Conservation (phyloP, 2,888 invertebrate species). For the Leptothorax acervorum region DNA sequence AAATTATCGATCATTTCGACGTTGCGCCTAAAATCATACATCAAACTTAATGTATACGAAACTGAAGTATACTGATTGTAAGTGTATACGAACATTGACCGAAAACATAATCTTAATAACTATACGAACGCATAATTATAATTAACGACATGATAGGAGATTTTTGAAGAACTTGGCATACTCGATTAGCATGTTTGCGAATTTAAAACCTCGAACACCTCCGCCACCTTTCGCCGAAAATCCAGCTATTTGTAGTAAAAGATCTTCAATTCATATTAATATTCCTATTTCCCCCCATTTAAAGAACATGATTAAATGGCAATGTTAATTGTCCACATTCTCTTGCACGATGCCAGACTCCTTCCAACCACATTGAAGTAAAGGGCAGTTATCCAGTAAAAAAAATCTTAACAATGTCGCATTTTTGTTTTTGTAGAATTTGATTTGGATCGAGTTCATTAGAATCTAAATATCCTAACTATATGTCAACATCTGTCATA, state of each 20-base stretch:
- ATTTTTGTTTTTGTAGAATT: slow-evolving; percentile 44
- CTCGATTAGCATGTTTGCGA: slow-evolving; percentile 30
- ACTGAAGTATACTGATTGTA: neutral
- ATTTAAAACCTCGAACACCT: slow-evolving; percentile 35
- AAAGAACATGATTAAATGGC: slow-evolving; percentile 18
- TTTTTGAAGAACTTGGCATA: neutral
- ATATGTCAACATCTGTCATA: slow-evolving; percentile 36
- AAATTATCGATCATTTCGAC: neutral
- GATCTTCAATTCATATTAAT: slow-evolving; percentile 20
- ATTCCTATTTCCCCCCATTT: slow-evolving; percentile 14
- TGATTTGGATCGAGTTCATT: slow-evolving; percentile 13
- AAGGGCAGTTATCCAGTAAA: slow-evolving; percentile 21
- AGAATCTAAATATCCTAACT: neutral
- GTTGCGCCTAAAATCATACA: neutral
- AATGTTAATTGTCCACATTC: slow-evolving; percentile 24
- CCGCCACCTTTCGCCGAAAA: slow-evolving; percentile 40
- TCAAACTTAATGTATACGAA: slow-evolving; percentile 44
- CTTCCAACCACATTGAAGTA: slow-evolving; percentile 40
- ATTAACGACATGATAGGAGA: neutral
- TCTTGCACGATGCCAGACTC: slow-evolving; percentile 51
- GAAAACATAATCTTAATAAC: neutral
- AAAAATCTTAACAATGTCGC: neutral
- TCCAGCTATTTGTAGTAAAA: slow-evolving; percentile 29
- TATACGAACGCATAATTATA: slow-evolving; percentile 5
- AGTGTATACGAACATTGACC: slow-evolving; percentile 35